A percentile compares a stretch with the other conserved stretches of the same genome.
These are phyloP conservation scores for Zapornia atra DNA, from an alignment of 2,113 vertebrate genomes.

Conservation along the genomic window DNA sequence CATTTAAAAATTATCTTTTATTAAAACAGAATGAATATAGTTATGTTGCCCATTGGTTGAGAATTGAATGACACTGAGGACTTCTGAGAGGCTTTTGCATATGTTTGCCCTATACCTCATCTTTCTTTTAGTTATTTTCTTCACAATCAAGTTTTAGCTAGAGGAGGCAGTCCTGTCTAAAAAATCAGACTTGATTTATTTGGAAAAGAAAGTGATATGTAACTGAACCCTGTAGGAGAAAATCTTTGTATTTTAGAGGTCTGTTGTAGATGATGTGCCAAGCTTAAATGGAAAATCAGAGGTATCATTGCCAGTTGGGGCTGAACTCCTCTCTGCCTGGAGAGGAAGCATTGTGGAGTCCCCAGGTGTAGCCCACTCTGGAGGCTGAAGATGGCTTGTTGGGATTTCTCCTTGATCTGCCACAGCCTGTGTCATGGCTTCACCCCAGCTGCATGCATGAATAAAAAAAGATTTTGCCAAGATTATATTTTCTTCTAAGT, in stretches of 20 bases:
- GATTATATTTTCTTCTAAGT: neutral
- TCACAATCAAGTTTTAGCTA: neutral
- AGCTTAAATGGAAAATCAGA: neutral
- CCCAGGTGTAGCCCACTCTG: neutral
- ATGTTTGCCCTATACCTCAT: neutral
- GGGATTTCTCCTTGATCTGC: neutral
- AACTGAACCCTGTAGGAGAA: neutral
- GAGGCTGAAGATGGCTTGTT: neutral
- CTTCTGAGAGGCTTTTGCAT: neutral
- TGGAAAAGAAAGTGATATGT: neutral
- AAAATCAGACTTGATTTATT: neutral
- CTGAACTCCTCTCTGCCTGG: neutral
- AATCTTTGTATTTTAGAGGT: neutral
- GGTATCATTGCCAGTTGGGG: neutral
- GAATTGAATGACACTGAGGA: neutral
- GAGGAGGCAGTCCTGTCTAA: neutral
- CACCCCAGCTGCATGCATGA: neutral
- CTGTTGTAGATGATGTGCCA: neutral
- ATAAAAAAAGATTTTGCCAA: neutral
- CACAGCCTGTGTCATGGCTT: neutral
- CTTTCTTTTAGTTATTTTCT: neutral
- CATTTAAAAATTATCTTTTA: neutral
- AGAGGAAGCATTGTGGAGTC: rapidly evolving
- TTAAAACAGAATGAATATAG: neutral
- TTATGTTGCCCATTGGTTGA: neutral